Percentiles rank a stretch among this genome's conserved stretches.
phyloP scores from a whole-genome alignment of 1,140 invertebrate genomes.

The Drosophila grimshawi region DNA sequence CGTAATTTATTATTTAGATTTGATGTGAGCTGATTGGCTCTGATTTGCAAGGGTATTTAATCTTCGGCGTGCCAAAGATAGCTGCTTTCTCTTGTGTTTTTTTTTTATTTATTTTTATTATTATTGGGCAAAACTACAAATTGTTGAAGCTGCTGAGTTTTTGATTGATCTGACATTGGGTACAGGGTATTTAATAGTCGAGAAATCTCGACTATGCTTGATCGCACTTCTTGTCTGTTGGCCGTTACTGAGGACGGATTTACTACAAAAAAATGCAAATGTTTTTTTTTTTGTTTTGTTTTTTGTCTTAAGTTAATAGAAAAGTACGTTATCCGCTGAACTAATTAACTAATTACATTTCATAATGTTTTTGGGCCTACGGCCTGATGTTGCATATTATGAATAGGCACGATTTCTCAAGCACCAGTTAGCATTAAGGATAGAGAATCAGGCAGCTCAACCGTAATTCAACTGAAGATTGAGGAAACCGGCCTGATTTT shows the following conservation, averaged over 20 bases:
- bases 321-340: slow-evolving; percentile 25
- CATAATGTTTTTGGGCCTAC: slow-evolving; percentile 12
- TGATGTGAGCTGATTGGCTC: neutral
- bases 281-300: slow-evolving; percentile 2
- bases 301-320: slow-evolving; percentile 44
- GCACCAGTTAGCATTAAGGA: slow-evolving; percentile 50
- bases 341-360: slow-evolving; percentile 40
- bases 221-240: slow-evolving; percentile 49
- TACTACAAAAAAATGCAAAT: slow-evolving; percentile 78
- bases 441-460: slow-evolving; percentile 48
- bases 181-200: slow-evolving; percentile 36
- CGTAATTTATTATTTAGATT: slow-evolving; percentile 1
- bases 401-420: slow-evolving; percentile 66
- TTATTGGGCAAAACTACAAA: slow-evolving; percentile 17
- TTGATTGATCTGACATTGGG: slow-evolving; percentile 14
- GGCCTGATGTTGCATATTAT: slow-evolving; percentile 24
- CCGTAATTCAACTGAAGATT: slow-evolving; percentile 54
- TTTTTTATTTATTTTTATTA: neutral
- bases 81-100: neutral
- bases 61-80: too few relatives aligned
- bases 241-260: slow-evolving; percentile 77
- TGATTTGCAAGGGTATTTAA: too few relatives aligned
- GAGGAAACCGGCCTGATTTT: slow-evolving; percentile 65
- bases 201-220: slow-evolving; percentile 19
- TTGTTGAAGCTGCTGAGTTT: slow-evolving; percentile 25